Evolutionary conservation across 2,797 vertebrate species (phyloP).

Genomic region (Dallia pectoralis): DNA sequence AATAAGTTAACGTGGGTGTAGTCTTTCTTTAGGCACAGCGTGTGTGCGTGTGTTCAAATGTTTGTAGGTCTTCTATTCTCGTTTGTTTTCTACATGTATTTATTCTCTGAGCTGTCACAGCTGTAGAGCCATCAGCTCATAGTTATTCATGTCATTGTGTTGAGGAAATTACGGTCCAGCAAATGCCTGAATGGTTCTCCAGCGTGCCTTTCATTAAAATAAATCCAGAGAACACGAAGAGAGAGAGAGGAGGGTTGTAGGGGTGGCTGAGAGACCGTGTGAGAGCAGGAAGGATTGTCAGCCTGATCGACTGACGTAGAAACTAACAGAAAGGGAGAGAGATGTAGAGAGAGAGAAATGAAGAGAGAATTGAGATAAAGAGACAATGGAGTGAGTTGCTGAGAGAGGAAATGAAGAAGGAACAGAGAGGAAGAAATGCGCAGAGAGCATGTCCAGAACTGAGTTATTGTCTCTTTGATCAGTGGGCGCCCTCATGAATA

Average conservation of each 20-base stretch:
- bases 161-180: slow-evolving; percentile 60
- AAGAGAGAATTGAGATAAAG: neutral
- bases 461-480: neutral
- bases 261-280: slow-evolving; percentile 33
- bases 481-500: slow-evolving; percentile 4
- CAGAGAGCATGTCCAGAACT: neutral
- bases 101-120: slow-evolving; percentile 51
- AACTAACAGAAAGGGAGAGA: neutral
- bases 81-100: slow-evolving; percentile 60
- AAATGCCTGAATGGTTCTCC: slow-evolving; percentile 63
- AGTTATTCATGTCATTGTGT: slow-evolving; percentile 65
- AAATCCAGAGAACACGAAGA: slow-evolving; percentile 39
- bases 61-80: slow-evolving; percentile 34
- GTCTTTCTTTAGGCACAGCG: no score
- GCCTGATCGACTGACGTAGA: neutral
- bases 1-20: no score
- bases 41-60: slow-evolving; percentile 26
- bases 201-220: slow-evolving; percentile 69
- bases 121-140: slow-evolving; percentile 54
- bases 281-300: neutral
- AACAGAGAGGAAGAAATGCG: neutral
- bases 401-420: neutral
- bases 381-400: neutral
- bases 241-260: slow-evolving; percentile 16
- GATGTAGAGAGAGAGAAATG: neutral